Conservation (phyloP, 2,797 vertebrate species). For the Leontocebus nigricollis region DNA sequence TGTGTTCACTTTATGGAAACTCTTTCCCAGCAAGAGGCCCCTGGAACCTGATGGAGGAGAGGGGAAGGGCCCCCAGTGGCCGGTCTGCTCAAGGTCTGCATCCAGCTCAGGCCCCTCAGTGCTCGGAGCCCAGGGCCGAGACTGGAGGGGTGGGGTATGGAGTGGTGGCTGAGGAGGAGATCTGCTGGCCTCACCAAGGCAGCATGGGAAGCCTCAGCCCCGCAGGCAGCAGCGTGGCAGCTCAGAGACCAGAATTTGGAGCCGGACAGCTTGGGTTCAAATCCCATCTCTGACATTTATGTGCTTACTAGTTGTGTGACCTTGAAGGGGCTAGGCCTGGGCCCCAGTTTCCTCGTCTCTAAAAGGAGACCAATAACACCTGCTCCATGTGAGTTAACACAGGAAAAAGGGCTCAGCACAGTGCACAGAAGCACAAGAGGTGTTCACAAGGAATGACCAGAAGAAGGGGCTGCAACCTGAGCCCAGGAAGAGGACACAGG, state of each 20-base stretch:
- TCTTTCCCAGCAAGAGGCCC: not conserved
- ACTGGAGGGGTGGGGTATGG: not conserved
- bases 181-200: not conserved
- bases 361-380: not conserved
- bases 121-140: not conserved
- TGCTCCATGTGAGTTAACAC: not conserved
- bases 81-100: no score
- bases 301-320: not conserved
- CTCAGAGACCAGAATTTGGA: not conserved
- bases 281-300: not conserved
- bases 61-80: not conserved
- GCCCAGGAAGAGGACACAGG: not conserved
- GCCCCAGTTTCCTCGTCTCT: not conserved
- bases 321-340: not conserved
- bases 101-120: not conserved
- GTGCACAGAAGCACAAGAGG: not conserved
- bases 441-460: not conserved
- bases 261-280: not conserved
- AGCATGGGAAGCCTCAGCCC: not conserved
- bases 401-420: not conserved
- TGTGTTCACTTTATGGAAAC: not conserved
- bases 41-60: not conserved
- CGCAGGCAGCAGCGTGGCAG: not conserved
- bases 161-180: not conserved
- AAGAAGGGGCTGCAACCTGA: not conserved